These are phyloP conservation scores for Craseonycteris thonglongyai DNA, from an alignment of 2,113 vertebrate genomes.

Conservation along the genomic window DNA sequence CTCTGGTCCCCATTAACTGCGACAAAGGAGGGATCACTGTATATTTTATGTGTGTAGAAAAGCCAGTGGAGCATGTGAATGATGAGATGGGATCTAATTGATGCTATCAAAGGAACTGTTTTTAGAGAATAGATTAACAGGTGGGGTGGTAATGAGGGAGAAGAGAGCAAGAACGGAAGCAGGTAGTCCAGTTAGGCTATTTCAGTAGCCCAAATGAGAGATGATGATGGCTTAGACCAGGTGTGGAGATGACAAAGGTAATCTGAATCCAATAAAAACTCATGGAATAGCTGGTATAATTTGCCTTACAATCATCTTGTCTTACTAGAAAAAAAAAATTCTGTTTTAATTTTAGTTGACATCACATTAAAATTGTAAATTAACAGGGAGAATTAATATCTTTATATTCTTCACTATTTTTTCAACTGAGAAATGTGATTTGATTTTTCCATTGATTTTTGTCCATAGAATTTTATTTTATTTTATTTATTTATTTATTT, in stretches of 20 bases:
- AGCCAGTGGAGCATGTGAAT: background rate
- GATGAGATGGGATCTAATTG: background rate
- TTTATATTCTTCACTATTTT: background rate
- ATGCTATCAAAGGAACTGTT: background rate
- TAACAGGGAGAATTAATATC: background rate
- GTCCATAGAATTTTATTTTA: too few species aligned
- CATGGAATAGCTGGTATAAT: background rate
- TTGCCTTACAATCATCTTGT: background rate
- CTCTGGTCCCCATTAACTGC: too few species aligned
- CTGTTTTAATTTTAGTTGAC: background rate
- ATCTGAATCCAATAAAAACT: background rate
- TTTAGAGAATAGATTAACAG: background rate
- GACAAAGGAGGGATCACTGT: too few species aligned
- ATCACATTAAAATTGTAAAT: background rate
- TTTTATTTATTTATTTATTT: too few species aligned
- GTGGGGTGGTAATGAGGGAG: background rate
- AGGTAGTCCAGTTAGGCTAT: background rate
- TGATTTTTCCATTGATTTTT: background rate
- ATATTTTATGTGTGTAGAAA: background rate
- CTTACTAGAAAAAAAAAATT: background rate
- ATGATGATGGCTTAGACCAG: background rate
- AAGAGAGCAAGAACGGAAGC: background rate
- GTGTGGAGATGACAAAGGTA: background rate
- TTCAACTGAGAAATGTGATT: background rate
- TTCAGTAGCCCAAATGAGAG: background rate